Conservation (phyloP, 2,113 vertebrate genomes). For the Ceuthmochares aereus region DNA sequence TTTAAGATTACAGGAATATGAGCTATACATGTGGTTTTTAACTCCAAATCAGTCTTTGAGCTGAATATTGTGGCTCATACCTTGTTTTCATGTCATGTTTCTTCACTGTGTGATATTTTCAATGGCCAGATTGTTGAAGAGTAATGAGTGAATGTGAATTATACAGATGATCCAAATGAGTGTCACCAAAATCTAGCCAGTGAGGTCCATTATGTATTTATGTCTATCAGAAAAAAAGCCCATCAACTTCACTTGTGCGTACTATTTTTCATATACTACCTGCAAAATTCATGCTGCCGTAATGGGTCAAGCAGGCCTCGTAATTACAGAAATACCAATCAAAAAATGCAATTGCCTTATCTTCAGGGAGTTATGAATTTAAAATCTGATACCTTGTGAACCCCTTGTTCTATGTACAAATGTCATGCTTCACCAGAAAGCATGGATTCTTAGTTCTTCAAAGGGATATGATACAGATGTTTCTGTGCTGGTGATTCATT, state of each 20-base stretch:
- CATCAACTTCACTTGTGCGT: neutral
- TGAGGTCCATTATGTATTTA: neutral
- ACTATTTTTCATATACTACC: neutral
- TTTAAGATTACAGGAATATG: neutral
- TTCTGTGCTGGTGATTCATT: constrained; percentile 13
- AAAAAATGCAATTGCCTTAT: neutral
- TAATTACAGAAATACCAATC: neutral
- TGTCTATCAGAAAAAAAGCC: neutral
- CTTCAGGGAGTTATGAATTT: neutral
- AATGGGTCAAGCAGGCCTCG: neutral
- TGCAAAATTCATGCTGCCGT: neutral
- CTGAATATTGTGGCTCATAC: neutral
- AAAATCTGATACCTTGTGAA: neutral
- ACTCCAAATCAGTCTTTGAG: neutral
- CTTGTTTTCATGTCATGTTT: neutral
- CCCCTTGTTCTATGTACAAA: neutral
- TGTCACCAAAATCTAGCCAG: neutral
- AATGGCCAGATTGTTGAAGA: neutral
- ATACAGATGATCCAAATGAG: neutral
- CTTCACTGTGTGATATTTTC: neutral
- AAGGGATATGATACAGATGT: constrained; percentile 41
- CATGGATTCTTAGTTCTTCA: constrained; percentile 14
- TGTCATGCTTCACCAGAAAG: neutral
- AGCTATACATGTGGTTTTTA: neutral
- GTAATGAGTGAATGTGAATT: neutral